Base-by-base conservation (phyloP, 1,140 invertebrate genomes). In the Helicoverpa armigera region DNA sequence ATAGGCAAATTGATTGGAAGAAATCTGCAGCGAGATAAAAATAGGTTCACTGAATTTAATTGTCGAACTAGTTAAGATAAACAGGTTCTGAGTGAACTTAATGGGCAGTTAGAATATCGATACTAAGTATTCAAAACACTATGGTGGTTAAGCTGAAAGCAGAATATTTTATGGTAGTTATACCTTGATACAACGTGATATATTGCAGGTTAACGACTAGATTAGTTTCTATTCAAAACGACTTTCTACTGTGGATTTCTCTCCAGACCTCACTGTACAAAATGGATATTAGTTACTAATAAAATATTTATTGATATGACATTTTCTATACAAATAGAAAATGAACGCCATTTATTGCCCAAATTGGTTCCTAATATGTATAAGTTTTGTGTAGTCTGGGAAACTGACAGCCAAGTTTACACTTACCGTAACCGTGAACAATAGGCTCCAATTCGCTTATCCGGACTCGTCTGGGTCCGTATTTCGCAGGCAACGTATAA, bases 391-490 rank as follows among this genome's bases (percentile, higher is more conserved):
- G 7, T 9, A 43, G 5, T 43, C 5, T 9, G 9, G 35, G 35
- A 43, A 43, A 43, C 35, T 43, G 35, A 43, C 35, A 16, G 18
- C 56, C 14, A 23, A 16, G 14, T 11, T 78, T 51, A 60, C 56
- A 94, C 92, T 61, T 92, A 95, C 92, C 92, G 79, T 94, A 94
- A 83, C 90, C 94, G 67, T 92, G 84, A 53, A 95, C 89, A 79
- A 90, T 86, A 31, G 94, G 91, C 65, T 89, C 84, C 43, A 87
- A 84, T 79, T 94, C 91, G 79, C 92, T 93, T 80, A 95, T 95
- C 60, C 92, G 88, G 7, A 94, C 93, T 51, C 92, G 89, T 85
- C 92, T 88, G 65, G 88, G 83, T 18, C 82, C 87, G 16, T 87
- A 86, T 83, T 89, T 89, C 65, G 82, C 74, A n/a, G 92, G 92